Evolutionary conservation across 1,140 invertebrate species (phyloP).

Genomic region (Lordiphosa collinella): DNA sequence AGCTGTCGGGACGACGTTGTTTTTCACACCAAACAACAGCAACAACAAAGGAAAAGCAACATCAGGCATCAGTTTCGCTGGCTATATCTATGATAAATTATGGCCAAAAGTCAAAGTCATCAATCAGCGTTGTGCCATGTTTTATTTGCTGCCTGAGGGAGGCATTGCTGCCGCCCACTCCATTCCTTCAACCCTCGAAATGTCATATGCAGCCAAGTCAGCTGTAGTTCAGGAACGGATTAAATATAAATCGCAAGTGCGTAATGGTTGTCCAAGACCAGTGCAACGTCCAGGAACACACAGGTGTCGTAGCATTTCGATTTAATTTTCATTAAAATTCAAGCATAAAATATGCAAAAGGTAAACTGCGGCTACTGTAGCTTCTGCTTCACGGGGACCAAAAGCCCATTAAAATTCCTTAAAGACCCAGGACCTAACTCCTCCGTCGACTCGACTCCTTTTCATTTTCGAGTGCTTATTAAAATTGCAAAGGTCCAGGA

Average conservation of each 20-base stretch:
- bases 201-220: conserved; percentile 17
- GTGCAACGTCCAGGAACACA: background rate
- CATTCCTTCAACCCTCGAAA: background rate
- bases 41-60: conserved; percentile 3
- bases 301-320: conserved; percentile 73
- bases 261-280: conserved; percentile 21
- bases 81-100: conserved; percentile 75
- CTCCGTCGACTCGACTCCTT: conserved; percentile 51
- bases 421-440: conserved; percentile 44
- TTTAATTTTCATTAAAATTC: conserved; percentile 78
- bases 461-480: conserved; percentile 77
- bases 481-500: conserved; percentile 72
- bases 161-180: conserved; percentile 27
- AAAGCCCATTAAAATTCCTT: conserved; percentile 75
- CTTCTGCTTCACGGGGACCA: conserved; percentile 9
- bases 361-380: conserved; percentile 56
- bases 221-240: conserved; percentile 32
- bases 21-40: conserved; percentile 46
- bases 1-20: conserved; percentile 19
- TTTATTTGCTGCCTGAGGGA: conserved; percentile 65
- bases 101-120: conserved; percentile 76
- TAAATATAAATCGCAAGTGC: conserved; percentile 63
- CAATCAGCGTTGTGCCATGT: conserved; percentile 63
- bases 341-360: conserved; percentile 73
- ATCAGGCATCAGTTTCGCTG: conserved; percentile 20